Percentiles rank a stretch among this genome's conserved stretches.
Evolutionary conservation across 2,888 invertebrate genomes (phyloP).

Genomic region (Periphyllus acericola): DNA sequence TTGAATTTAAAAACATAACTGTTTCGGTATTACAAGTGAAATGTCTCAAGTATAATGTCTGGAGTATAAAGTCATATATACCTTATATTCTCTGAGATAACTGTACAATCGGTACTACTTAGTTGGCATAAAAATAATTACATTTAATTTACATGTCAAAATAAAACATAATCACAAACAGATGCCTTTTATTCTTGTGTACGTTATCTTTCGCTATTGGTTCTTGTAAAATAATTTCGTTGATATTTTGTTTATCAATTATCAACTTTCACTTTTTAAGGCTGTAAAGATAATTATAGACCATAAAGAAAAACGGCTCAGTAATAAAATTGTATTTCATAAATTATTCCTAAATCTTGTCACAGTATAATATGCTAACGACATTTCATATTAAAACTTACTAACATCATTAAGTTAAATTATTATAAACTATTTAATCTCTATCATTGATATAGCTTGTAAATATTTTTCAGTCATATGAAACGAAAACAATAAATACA

Average conservation of each 20-base stretch:
- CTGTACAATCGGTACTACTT: not conserved
- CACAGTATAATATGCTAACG: not conserved
- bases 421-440: not conserved
- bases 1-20: no score
- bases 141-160: not conserved
- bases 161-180: not conserved
- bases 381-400: not conserved
- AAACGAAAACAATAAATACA: not conserved
- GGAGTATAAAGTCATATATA: no score
- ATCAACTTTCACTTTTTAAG: not conserved
- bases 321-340: not conserved
- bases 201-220: constrained; percentile 5
- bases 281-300: not conserved
- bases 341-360: not conserved
- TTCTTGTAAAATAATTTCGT: constrained; percentile 14
- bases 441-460: not conserved
- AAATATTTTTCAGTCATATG: not conserved
- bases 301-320: not conserved
- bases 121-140: not conserved
- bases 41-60: no score
- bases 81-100: no score
- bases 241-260: constrained; percentile 12
- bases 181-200: not conserved
- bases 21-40: no score
- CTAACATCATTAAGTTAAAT: not conserved